Percentiles rank a stretch among this genome's conserved stretches.
Conservation (phyloP, 2,888 invertebrate genomes). For the Phorcus lineatus region DNA sequence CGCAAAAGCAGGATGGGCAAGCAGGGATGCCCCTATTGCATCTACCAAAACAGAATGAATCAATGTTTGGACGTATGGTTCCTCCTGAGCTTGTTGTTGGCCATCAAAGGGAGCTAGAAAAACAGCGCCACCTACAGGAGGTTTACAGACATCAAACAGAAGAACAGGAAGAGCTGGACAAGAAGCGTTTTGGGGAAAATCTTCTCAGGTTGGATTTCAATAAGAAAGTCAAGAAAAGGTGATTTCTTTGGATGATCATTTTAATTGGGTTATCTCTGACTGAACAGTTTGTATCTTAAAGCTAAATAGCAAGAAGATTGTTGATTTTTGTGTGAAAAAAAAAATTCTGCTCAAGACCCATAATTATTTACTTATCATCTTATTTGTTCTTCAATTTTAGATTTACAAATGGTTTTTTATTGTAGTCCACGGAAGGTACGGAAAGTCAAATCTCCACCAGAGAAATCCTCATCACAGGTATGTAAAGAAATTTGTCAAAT, state of each 20-base stretch:
- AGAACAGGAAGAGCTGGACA: constrained; percentile 26
- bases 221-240: not conserved
- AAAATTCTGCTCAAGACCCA: no score
- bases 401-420: no score
- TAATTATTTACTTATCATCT: no score
- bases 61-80: constrained; percentile 56
- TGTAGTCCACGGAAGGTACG: not conserved
- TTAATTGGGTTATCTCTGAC: not conserved
- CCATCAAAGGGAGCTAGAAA: constrained; percentile 48
- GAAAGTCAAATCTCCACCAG: not conserved
- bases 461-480: not conserved
- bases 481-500: not conserved
- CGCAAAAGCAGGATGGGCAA: not conserved
- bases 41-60: constrained; percentile 39
- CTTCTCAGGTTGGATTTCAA: constrained; percentile 43
- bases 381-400: no score
- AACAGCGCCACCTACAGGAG: constrained; percentile 36
- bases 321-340: no score
- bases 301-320: no score
- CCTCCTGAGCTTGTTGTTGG: constrained; percentile 51
- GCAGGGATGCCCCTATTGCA: constrained; percentile 52
- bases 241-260: not conserved
- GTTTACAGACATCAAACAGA: constrained; percentile 37
- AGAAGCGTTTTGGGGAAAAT: constrained; percentile 44
- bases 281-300: not conserved